A percentile compares a stretch with the other conserved stretches of the same genome.
Evolutionary conservation across 2,797 vertebrate genomes (phyloP).

Genomic region (Labroides dimidiatus): DNA sequence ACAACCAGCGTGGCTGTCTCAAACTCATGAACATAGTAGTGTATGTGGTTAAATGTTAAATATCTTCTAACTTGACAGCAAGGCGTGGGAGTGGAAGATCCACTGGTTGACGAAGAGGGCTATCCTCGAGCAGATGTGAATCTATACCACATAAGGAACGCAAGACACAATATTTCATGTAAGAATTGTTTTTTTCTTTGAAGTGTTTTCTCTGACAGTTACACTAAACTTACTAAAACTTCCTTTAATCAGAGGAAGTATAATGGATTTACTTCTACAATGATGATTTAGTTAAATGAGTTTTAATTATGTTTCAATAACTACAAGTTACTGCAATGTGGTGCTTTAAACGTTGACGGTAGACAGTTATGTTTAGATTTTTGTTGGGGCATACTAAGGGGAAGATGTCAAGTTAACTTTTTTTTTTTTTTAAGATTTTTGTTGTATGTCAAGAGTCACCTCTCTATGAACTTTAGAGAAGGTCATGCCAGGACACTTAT

Average conservation of each 20-base stretch:
- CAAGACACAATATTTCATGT: conserved; percentile 94
- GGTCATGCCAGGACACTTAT: neutral
- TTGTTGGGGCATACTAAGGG: too few species aligned
- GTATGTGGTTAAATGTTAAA: neutral
- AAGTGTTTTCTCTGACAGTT: neutral
- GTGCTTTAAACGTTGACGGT: too few species aligned
- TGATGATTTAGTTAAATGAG: too few species aligned
- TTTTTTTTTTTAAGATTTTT: too few species aligned
- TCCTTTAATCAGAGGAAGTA: too few species aligned
- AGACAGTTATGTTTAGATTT: too few species aligned
- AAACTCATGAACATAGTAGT: neutral
- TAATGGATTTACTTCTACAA: too few species aligned
- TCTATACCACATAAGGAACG: conserved; percentile 91
- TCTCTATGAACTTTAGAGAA: too few species aligned
- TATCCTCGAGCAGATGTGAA: conserved; percentile 93
- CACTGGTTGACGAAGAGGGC: conserved; percentile 91
- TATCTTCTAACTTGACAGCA: conserved; percentile 79
- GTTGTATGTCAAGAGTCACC: too few species aligned
- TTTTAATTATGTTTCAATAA: too few species aligned
- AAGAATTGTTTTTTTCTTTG: conserved; percentile 65
- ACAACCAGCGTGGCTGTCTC: neutral
- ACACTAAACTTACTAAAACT: neutral
- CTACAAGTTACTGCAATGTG: too few species aligned
- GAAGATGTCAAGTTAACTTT: too few species aligned
- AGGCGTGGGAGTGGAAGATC: conserved; percentile 87